Base-by-base conservation (phyloP, 2,113 vertebrate genomes). In the Pseudorasbora parva region DNA sequence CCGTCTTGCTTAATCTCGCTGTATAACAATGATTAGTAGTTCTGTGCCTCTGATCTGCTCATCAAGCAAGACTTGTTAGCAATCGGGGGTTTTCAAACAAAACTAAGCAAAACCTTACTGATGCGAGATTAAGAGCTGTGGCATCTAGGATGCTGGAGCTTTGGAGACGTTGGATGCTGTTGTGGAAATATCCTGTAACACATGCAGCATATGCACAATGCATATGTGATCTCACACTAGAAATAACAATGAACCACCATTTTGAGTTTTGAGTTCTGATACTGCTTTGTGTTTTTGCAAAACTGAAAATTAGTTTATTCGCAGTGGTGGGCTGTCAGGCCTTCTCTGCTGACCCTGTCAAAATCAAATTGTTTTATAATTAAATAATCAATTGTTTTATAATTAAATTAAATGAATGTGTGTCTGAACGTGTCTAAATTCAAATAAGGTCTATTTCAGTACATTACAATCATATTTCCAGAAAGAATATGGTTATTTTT, bases 81-180 rank as follows among this genome's bases (percentile, higher is more conserved):
- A 69, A 69, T 43, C 37, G 1, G 21, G 10, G 21, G 41, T 43
- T 71, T 71, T 10, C 41, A 71, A 71, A 10, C 11, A 45, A 14
- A 71, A 23, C 33, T 37, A 37, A n/a, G 37, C 21, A 12, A 43
- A 71, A 43, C 5, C 11, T 45, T 10, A 45, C 37, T 92, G 88
- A 90, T 89, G 87, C 60, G 80, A 51, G 71, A 86, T 90, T 87
- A 56, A 74, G 89, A 56, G 62, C 69, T 60, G 56, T 89, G 89
- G 91, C 91, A 91, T 88, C 86, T 90, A 86, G 87, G 5, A 93
- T 94, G 93, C 93, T 82, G 17, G 59, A 85, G 85, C 87, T 88
- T 87, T 89, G 83, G 81, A 86, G 41, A 11, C 10, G 15, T 43
- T 6, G 1, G 21, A 51, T 86, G 89, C 92, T 93, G 91, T 91